A percentile compares a stretch with the other conserved stretches of the same genome.
Evolutionary conservation across 1,140 invertebrate species (phyloP).

Genomic region (Saccostrea cuccullata): DNA sequence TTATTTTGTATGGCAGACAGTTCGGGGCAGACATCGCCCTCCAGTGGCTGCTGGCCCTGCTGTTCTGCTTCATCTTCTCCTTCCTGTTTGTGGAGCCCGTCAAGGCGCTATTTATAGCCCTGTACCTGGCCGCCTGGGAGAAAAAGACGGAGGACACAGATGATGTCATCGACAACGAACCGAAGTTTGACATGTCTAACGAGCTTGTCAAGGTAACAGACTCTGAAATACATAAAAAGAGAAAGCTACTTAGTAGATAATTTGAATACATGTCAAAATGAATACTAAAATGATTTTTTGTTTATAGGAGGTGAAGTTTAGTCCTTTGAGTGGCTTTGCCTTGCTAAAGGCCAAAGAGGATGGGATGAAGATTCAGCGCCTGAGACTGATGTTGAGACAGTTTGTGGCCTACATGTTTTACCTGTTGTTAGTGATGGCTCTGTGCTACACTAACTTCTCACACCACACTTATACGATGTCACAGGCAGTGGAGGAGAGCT

Average conservation of each 20-base stretch:
- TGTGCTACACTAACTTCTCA: constrained; percentile 66
- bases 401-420: constrained; percentile 69
- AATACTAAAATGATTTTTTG: background rate
- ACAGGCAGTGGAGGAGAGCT: constrained; percentile 58
- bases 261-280: no score
- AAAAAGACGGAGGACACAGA: constrained; percentile 63
- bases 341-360: constrained; percentile 73
- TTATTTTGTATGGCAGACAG: constrained; percentile 70
- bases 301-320: constrained; percentile 72
- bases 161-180: constrained; percentile 69
- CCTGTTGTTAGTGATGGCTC: constrained; percentile 66
- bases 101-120: constrained; percentile 70
- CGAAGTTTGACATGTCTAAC: constrained; percentile 66
- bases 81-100: constrained; percentile 74
- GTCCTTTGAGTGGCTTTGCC: constrained; percentile 72
- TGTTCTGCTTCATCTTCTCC: constrained; percentile 68
- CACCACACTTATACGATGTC: constrained; percentile 56
- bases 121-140: constrained; percentile 63
- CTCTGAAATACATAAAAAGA: background rate
- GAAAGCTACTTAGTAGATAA: no score
- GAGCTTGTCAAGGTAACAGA: constrained; percentile 67
- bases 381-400: constrained; percentile 70
- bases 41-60: constrained; percentile 72
- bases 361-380: constrained; percentile 66
- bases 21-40: constrained; percentile 69